Percentiles rank a stretch among this genome's conserved stretches.
These are phyloP conservation scores for Myathropa florea DNA, from an alignment of 2,888 invertebrate species.

Conservation along the genomic window DNA sequence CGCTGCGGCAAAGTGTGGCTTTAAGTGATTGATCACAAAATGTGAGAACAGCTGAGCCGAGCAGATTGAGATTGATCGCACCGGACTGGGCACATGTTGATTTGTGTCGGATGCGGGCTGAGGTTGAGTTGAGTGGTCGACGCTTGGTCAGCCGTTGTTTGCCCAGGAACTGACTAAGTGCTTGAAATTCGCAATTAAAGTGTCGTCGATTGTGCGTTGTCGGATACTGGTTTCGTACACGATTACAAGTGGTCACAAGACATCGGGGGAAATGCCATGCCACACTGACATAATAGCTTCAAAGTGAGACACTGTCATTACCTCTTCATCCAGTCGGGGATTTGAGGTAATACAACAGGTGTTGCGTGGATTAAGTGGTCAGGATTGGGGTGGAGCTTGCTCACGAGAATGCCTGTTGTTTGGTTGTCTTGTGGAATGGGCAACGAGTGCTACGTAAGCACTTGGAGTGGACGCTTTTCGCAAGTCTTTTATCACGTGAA, in stretches of 20 bases:
- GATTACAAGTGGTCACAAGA: not conserved
- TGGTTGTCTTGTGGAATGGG: no score
- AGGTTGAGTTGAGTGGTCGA: not conserved
- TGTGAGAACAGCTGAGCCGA: constrained; percentile 64
- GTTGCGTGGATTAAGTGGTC: not conserved
- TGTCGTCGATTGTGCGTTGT: constrained; percentile 1
- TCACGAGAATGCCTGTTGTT: not conserved
- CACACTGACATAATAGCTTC: constrained; percentile 29
- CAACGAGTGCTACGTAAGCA: no score
- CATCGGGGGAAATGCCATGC: constrained; percentile 24
- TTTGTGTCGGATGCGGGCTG: not conserved
- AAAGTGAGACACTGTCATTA: constrained; percentile 4
- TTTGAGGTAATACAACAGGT: not conserved
- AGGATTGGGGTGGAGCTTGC: not conserved
- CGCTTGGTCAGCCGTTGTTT: not conserved
- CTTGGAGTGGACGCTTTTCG: no score
- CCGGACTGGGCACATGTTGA: not conserved
- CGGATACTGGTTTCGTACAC: not conserved
- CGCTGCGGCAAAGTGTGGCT: not conserved
- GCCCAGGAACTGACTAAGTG: constrained; percentile 25
- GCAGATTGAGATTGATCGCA: constrained; percentile 58
- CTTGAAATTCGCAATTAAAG: constrained; percentile 40
- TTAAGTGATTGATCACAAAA: constrained; percentile 35
- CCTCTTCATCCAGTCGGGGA: not conserved
- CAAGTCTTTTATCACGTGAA: no score